Evolutionary conservation across 2,888 invertebrate species (phyloP).

Genomic region (Rhagium mordax): DNA sequence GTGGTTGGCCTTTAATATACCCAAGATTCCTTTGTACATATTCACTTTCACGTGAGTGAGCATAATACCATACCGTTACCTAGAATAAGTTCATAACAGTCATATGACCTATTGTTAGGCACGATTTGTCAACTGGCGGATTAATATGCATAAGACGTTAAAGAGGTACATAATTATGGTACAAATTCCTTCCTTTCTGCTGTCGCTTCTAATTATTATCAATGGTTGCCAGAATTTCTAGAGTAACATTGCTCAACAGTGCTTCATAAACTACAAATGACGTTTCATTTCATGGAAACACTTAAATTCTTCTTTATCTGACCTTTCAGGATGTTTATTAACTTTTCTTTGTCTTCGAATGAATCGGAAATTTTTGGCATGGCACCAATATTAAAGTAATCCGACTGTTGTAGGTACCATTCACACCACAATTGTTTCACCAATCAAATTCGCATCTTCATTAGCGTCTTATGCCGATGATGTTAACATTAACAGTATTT

Average conservation of each 20-base stretch:
- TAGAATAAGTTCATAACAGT: neutral
- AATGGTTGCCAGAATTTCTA: neutral
- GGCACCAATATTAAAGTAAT: no score
- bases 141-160: neutral
- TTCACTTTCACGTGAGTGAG: constrained; percentile 11
- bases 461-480: no score
- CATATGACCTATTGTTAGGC: constrained; percentile 6
- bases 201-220: neutral
- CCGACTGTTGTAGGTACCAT: no score
- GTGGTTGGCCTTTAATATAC: constrained; percentile 12
- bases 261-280: neutral
- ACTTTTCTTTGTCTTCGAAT: no score
- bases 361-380: no score
- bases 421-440: no score
- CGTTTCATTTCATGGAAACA: neutral
- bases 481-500: no score
- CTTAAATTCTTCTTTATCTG: neutral
- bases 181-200: neutral
- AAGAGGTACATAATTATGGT: neutral
- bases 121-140: neutral
- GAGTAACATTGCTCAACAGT: neutral
- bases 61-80: neutral
- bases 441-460: no score
- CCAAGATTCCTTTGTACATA: constrained; percentile 13
- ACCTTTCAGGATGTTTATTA: neutral